Evolutionary conservation across 2,888 invertebrate species (phyloP), one percentile per base, ranked within the genome.

Genomic region (Euspilapteryx auroguttella): DNA sequence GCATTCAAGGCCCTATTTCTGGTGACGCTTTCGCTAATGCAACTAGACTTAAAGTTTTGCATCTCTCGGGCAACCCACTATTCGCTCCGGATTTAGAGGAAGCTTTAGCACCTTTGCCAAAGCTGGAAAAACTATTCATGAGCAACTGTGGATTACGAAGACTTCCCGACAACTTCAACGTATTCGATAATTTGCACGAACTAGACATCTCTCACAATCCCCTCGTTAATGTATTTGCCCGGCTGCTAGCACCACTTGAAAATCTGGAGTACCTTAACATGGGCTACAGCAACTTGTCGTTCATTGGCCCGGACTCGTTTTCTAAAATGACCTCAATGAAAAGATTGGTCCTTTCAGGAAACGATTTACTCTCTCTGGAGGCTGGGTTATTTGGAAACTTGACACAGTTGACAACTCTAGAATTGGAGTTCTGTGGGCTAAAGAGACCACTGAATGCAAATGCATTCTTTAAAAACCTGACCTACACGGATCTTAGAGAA

Each of bases 191-290:
- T 44, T 69, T 87, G 11, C 76, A 81, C 39, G 84, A 85, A 44
- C 61, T 86, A 21, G 86, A 86, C 42, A 82, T 86, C 44, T 86
- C 86, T 1, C 77, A 82, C 44, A 86, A 86, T 53, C 86, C 86
- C 1, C 56, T 86, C 1, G 79, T 80, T 24, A 81, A 85, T 41
- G 85, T 83, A 0, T 86, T 86, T 46, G 81, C 82, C 5, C 79
- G 77, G 39, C 49, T 86, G 14, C 52, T 86, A 11, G 81, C 81
- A 2, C 86, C 86, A 0, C 52, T 86, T 1, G 79, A 81, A 33
- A 81, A 82, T 9, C 55, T 87, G 17, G 82, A 84, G 49, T 84
- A 82, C 42, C 58, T 86, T 3, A 85, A 86, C 49, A 86, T 87
- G 85, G 85, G 86, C 4, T 85, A 84, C 47, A 85, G 85, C 51